Evolutionary conservation across 2,888 invertebrate species (phyloP).

Genomic region (Protonemura montana): DNA sequence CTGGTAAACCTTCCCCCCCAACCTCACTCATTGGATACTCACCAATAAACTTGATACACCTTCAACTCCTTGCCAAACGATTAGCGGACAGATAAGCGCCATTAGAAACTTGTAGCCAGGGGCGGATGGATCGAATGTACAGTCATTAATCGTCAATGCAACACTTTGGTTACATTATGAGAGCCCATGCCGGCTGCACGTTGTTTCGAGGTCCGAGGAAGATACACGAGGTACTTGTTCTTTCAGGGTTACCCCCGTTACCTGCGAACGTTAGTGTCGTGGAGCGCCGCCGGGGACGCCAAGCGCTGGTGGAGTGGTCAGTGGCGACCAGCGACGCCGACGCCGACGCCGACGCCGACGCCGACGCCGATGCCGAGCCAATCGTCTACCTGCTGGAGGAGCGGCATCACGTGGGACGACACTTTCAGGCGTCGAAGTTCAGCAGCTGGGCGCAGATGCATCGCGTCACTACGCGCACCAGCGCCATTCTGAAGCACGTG

Average conservation of each 20-base stretch:
- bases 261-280: constrained; percentile 68
- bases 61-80: too few relatives aligned
- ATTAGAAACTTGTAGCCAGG: too few relatives aligned
- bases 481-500: constrained; percentile 64
- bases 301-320: constrained; percentile 60
- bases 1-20: constrained; percentile 59
- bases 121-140: too few relatives aligned
- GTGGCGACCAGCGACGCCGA: constrained; percentile 56
- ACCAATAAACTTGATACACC: too few relatives aligned
- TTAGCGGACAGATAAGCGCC: too few relatives aligned
- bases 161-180: too few relatives aligned
- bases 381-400: constrained; percentile 72
- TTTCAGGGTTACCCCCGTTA: constrained; percentile 67
- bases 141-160: too few relatives aligned
- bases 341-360: constrained; percentile 58
- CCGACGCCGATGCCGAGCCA: constrained; percentile 58
- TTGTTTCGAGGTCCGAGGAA: too few relatives aligned
- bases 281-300: constrained; percentile 63
- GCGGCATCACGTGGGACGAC: constrained; percentile 73
- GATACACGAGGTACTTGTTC: background rate
- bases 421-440: constrained; percentile 69
- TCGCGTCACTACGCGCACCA: constrained; percentile 64
- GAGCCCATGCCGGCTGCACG: too few relatives aligned
- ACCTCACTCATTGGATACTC: too few relatives aligned
- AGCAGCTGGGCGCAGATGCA: constrained; percentile 70